Base-by-base conservation (phyloP, 2,113 vertebrate species). In the Dolichotis patagonum region DNA sequence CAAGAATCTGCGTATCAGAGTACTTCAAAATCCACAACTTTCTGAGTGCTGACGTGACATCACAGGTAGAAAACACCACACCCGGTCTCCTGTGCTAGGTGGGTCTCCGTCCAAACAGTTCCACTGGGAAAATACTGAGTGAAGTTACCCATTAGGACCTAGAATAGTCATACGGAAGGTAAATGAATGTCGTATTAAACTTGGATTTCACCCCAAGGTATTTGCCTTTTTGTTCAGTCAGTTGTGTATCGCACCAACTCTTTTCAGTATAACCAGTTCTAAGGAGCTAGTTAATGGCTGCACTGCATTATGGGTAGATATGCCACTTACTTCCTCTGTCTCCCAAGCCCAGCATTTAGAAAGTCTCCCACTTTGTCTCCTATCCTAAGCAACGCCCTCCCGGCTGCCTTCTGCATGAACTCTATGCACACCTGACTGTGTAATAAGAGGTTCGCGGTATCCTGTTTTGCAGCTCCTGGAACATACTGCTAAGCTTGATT, bases 231-330 rank as follows among this genome's bases (percentile, higher is more conserved):
- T n/a, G 17, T 49, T 35, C 14, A 2, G 71, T 41, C 19, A 5
- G 8, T 56, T 0, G n/a, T 2, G 11, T 0, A 1, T 6, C 1
- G n/a, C 6, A 0, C 43, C 62, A 0, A 12, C 22, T 1, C 46
- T 28, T 65, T 28, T 13, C 1, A 0, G 17, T 19, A 52, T 24
- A 52, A 41, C n/a, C 4, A 0, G 28, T 82, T 5, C 0, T 16
- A 20, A 4, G 38, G 71, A 22, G 63, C 35, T 65, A 26, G 60
- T 54, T 11, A 56, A 5, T 2, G 77, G 38, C 62, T 56, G 19
- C 3, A 1, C 30, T 28, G 0, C 14, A 5, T 19, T 56, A 16
- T 56, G 54, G 54, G 54, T 56, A 56, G 54, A 56, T 54, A 0
- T 0, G 17, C 41, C 77, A 5, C 56, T n/a, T 12, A 3, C 13